Evolutionary conservation across 1,140 invertebrate genomes (phyloP).

Genomic region (Cotesia vestalis): DNA sequence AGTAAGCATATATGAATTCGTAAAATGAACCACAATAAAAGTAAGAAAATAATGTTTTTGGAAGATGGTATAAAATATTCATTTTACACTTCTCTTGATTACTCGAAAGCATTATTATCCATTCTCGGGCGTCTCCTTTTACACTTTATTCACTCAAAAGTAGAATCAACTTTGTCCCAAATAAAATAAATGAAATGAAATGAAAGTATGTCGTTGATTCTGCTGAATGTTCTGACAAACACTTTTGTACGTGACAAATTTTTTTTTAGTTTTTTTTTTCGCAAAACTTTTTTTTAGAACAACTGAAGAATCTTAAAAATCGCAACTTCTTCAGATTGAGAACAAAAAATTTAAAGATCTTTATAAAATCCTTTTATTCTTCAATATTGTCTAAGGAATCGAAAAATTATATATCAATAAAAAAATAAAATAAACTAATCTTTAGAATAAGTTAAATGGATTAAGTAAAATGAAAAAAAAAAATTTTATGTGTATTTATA

Average conservation of each 20-base stretch:
- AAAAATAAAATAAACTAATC: too few species aligned
- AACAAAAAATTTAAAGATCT: too few species aligned
- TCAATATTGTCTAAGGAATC: too few species aligned
- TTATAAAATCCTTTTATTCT: too few species aligned
- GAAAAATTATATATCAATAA: too few species aligned
- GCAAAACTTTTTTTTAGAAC: background rate
- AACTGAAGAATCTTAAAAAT: background rate
- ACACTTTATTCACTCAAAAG: constrained; percentile 16
- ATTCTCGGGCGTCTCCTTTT: background rate
- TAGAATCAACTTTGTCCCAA: constrained; percentile 17
- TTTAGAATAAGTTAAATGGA: background rate
- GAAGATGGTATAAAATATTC: constrained; percentile 33
- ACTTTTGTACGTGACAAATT: constrained; percentile 4
- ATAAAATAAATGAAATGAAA: constrained; percentile 12
- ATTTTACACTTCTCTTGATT: constrained; percentile 33
- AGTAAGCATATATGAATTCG: background rate
- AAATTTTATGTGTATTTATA: background rate
- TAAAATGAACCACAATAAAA: constrained; percentile 15
- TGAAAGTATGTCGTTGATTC: constrained; percentile 17
- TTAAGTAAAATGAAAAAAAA: background rate
- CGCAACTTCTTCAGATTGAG: background rate
- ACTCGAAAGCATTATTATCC: constrained; percentile 20
- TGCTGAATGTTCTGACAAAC: background rate
- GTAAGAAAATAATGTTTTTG: constrained; percentile 26
- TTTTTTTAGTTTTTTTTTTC: background rate